Evolutionary conservation across 1,140 invertebrate species (phyloP).

Genomic region (Helicoverpa zea): DNA sequence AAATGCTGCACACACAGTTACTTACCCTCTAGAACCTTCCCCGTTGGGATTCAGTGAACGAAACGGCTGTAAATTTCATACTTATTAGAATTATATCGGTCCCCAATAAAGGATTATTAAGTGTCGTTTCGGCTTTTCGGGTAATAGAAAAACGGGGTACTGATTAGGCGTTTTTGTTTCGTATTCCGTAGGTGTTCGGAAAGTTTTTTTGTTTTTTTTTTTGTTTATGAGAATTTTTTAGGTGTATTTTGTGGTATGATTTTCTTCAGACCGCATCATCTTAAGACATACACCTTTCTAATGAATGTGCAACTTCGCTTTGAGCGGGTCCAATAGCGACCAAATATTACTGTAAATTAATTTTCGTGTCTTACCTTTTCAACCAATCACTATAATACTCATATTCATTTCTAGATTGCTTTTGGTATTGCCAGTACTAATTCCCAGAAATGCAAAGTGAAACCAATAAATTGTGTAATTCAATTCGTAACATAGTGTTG

Average conservation of each 20-base stretch:
- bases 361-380: no score
- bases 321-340: no score
- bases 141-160: slow-evolving; percentile 44
- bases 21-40: neutral
- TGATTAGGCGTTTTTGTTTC: slow-evolving; percentile 20
- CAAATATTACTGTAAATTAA: no score
- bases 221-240: no score
- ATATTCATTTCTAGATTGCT: no score
- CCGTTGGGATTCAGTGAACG: slow-evolving; percentile 36
- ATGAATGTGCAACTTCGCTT: no score
- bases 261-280: neutral
- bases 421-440: no score
- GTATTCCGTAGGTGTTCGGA: neutral
- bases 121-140: slow-evolving; percentile 15
- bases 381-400: no score
- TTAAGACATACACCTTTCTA: no score
- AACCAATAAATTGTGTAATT: no score
- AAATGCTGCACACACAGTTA: slow-evolving; percentile 24
- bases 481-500: no score
- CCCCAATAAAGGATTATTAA: slow-evolving; percentile 42
- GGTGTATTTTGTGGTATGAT: neutral
- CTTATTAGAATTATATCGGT: slow-evolving; percentile 47
- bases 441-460: no score
- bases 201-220: neutral
- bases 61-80: slow-evolving; percentile 36